Evolutionary conservation across 1,140 invertebrate species (phyloP), one percentile per base, ranked within the genome.

Genomic region (Aleiodes sp.): DNA sequence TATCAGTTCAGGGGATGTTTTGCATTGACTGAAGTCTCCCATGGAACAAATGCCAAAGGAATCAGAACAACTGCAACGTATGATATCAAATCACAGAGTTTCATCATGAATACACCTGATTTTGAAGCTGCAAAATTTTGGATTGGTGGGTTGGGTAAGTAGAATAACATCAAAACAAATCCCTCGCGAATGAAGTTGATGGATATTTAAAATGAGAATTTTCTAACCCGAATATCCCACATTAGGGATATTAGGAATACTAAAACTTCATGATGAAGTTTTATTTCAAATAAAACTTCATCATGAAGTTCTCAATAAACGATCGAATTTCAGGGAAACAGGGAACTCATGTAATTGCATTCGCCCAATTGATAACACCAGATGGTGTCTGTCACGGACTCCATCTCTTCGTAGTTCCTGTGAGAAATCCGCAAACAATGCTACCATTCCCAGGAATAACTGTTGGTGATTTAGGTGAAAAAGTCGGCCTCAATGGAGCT

Each of bases 91-190:
- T 91, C 89, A 7, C 86, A 93, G 86, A 90, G 92, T 82, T 98
- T 98, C 86, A 88, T 98, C 24, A 88, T 99, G 8, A 91, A 98
- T 80, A 95, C 96, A 0, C 96, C 97, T 0, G 94, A 96, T 84
- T 94, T 98, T 87, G 92, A 97, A 85, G 94, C 96, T 24, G 94
- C 95, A 43, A 99, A 99, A 89, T 96, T 95, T 85, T 99, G 97
- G 97, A 89, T 93, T 76, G 96, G 95, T 75, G 94, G 94, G 86
- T 88, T 97, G 86, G 94, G 95, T 91, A 88, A 85, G 68, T 70
- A 46, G 4, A 19, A 24, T 6, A 14, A 28, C 12, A 43, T 57
- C 12, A 1, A 19, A 28, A 6, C n/a, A 16, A 16, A 16, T n/a
- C 10, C 37, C 37, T 39, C 14, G 10, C 10, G 14, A 3, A 39